Evolutionary conservation across 2,888 invertebrate species (phyloP), one percentile per base, ranked within the genome.

Genomic region (Thyatira batis): DNA sequence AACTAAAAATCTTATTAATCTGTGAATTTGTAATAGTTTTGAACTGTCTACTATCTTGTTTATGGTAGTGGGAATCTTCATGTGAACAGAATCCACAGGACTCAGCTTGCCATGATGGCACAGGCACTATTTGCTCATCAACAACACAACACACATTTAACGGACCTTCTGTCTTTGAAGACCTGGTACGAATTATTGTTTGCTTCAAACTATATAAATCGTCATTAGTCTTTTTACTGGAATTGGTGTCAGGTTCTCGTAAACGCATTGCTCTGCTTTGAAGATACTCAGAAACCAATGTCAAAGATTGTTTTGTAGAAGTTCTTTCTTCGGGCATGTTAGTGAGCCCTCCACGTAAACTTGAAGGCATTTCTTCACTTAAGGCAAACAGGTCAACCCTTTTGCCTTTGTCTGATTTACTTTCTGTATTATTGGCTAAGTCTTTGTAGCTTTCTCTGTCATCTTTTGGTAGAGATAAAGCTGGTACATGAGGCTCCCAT

Each of bases 291-390:
- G 90, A 84, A 6, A 92, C 85, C 49, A 89, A 61, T 45, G 84
- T 89, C 33, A 89, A 61, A 1, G 90, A 84, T 9, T 87, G 74
- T 62, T 78, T 84, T 0, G 66, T 46, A 39, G 72, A 66, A 20
- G 61, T 58, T 54, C 68, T 68, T 28, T 78, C 75, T 54, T 69
- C 77, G 21, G 69, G 54, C 21, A 63, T 61, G 43, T 67, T 68
- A 8, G 64, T 67, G 10, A 71, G 52, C 3, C 81, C 80, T 13
- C 86, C 86, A 20, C 86, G 73, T 56, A 92, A 73, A 58, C 85
- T 87, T 13, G 82, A 78, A 10, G 88, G 90, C 91, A 92, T 92
- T 70, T 91, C 91, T 53, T 86, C 83, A 63, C 92, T 92, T 3
- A 90, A 58, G 9, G 91, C 90, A 84, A 92, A 92, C 45, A 92